Conservation (phyloP, 2,888 invertebrate species). For the Nomada ruficornis region DNA sequence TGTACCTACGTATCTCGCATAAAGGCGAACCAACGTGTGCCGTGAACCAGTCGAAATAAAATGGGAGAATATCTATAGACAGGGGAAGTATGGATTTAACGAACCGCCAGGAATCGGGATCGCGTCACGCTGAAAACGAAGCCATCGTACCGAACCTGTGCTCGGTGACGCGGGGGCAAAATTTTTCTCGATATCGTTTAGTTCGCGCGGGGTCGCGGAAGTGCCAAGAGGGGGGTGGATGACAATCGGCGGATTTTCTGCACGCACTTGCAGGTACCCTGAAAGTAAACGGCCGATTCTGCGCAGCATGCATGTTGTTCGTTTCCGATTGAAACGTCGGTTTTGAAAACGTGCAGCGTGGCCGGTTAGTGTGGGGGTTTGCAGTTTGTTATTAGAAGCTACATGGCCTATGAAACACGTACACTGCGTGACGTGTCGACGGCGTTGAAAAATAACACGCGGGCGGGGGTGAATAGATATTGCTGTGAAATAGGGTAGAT, state of each 20-base stretch:
- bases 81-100: slow-evolving; percentile 25
- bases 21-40: slow-evolving; percentile 38
- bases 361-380: background rate
- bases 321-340: slow-evolving; percentile 32
- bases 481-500: background rate
- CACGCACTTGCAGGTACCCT: background rate
- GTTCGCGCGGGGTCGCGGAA: background rate
- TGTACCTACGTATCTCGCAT: slow-evolving; percentile 22
- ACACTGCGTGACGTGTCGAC: background rate
- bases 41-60: slow-evolving; percentile 36
- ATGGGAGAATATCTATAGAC: slow-evolving; percentile 26
- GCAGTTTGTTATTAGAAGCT: slow-evolving; percentile 24
- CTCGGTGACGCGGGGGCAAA: background rate
- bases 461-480: background rate
- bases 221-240: background rate
- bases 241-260: background rate
- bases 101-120: slow-evolving; percentile 25
- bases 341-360: slow-evolving; percentile 18
- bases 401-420: slow-evolving; percentile 12
- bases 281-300: background rate
- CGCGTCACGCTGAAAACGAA: background rate
- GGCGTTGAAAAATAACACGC: background rate
- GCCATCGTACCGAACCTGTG: background rate
- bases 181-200: slow-evolving; percentile 9
- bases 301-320: slow-evolving; percentile 2